Conservation (phyloP, 2,888 invertebrate species). For the Caenorhabditis angaria region DNA sequence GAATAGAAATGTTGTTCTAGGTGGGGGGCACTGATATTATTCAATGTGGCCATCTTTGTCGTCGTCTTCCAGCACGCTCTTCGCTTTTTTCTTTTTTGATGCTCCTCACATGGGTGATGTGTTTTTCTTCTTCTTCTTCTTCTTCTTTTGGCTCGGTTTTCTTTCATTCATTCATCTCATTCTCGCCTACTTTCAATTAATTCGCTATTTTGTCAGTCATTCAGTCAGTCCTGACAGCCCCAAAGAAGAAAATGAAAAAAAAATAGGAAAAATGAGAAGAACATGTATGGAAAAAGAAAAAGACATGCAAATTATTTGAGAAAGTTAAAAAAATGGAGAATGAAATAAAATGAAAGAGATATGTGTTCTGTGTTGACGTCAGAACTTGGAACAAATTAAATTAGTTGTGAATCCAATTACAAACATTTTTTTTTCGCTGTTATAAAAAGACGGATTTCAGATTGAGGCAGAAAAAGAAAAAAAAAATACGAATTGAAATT, state of each 20-base stretch:
- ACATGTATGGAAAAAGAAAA: too few relatives aligned
- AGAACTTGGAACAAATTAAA: not conserved
- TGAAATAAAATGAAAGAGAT: too few relatives aligned
- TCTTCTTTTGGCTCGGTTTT: constrained; percentile 2
- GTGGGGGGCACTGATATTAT: constrained; percentile 1
- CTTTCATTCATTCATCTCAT: not conserved
- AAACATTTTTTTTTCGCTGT: too few relatives aligned
- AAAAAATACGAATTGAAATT: too few relatives aligned
- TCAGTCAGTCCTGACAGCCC: not conserved
- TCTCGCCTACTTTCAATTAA: constrained; percentile 4
- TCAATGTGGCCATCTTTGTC: not conserved
- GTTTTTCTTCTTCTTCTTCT: not conserved
- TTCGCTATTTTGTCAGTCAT: constrained; percentile 2
- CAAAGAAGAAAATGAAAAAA: not conserved
- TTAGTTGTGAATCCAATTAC: not conserved
- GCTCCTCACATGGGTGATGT: constrained; percentile 2
- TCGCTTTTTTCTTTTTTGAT: not conserved
- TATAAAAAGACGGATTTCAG: too few relatives aligned
- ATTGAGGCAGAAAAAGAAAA: too few relatives aligned
- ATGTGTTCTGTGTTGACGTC: not conserved
- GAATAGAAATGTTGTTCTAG: too few relatives aligned
- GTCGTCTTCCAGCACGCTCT: too few relatives aligned
- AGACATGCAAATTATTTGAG: not conserved
- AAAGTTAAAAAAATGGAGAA: not conserved
- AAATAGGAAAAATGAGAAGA: too few relatives aligned